Percentiles rank a stretch among this genome's conserved stretches.
Evolutionary conservation across 2,113 vertebrate genomes (phyloP).

Genomic region (human): DNA sequence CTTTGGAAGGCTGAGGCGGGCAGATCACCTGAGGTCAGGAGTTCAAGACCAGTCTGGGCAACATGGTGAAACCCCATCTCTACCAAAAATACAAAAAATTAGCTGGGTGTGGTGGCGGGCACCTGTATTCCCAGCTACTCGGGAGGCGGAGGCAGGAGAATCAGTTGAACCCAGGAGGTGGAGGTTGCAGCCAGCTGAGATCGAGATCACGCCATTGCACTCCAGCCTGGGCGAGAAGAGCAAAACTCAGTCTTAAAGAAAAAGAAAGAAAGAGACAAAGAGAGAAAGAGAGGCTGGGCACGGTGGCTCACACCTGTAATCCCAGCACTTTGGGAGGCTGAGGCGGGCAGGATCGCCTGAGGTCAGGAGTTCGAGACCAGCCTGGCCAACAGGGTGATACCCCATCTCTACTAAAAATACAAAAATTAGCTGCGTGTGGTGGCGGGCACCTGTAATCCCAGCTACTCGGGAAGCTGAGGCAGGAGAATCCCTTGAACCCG

Average conservation of each 20-base stretch:
- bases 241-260: background rate
- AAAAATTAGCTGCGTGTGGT: background rate
- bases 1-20: background rate
- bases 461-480: no score
- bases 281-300: no score
- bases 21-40: background rate
- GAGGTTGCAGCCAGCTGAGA: background rate
- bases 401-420: background rate
- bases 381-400: background rate
- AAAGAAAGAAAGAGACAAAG: no score
- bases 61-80: background rate
- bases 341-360: background rate
- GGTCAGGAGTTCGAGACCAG: background rate
- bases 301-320: background rate
- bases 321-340: background rate
- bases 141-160: background rate
- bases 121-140: background rate
- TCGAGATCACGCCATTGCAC: background rate
- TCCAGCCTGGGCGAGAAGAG: background rate
- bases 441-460: no score
- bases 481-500: no score
- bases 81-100: background rate
- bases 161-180: background rate
- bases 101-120: background rate
- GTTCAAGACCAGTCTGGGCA: background rate